Conservation (phyloP, 2,113 vertebrate species). For the Coptodon rendalli region DNA sequence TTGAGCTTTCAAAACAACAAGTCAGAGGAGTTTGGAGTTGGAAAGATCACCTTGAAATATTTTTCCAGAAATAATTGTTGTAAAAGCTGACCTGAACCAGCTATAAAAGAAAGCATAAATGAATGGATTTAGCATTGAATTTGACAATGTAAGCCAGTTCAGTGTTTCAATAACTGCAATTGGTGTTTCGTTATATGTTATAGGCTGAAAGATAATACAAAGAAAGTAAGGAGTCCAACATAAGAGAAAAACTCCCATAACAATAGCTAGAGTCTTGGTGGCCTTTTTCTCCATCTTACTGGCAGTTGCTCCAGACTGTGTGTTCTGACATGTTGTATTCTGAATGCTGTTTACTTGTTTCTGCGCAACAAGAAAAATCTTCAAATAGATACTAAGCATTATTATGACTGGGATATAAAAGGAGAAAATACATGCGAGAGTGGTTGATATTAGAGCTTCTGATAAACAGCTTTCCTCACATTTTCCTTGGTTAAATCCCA, state of each 20-base stretch:
- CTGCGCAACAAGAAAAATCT: conserved; percentile 17
- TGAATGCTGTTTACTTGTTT: conserved; percentile 13
- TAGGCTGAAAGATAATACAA: neutral
- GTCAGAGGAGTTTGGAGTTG: neutral
- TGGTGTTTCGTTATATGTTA: neutral
- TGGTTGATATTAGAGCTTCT: neutral
- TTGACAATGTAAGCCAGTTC: conserved; percentile 16
- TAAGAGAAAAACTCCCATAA: neutral
- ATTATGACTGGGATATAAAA: conserved; percentile 14
- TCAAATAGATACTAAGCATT: conserved; percentile 17
- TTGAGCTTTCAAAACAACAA: neutral
- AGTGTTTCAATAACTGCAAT: neutral
- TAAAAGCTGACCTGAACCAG: neutral
- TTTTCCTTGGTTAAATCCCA: neutral
- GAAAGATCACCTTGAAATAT: neutral
- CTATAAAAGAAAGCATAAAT: conserved; percentile 3
- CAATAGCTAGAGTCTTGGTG: conserved; percentile 1
- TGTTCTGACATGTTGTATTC: neutral
- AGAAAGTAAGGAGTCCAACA: conserved; percentile 13
- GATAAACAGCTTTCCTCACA: neutral
- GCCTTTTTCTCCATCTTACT: conserved; percentile 16
- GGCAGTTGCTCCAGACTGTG: neutral
- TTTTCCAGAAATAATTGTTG: neutral
- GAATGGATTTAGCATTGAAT: conserved; percentile 41
- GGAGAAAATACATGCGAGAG: neutral